Conservation (phyloP, 2,113 vertebrate species). For the Reinhardtius hippoglossoides region DNA sequence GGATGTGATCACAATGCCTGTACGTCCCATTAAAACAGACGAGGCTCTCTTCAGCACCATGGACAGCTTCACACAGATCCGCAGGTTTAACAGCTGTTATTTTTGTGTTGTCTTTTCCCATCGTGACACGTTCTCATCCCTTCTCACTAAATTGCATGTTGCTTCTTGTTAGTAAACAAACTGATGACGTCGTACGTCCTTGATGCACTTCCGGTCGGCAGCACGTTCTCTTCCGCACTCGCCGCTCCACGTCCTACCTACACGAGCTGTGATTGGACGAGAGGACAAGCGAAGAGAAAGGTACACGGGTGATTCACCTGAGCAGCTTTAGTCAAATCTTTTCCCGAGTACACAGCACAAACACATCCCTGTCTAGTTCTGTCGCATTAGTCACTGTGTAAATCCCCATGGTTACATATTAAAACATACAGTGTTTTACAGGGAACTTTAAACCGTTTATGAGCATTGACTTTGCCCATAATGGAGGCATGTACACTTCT, state of each 20-base stretch:
- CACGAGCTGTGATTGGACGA: constrained; percentile 5
- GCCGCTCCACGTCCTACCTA: background rate
- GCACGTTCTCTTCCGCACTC: background rate
- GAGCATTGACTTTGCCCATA: too few relatives aligned
- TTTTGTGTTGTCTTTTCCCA: background rate
- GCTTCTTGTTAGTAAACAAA: constrained; percentile 8
- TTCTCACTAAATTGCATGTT: background rate
- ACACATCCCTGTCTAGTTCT: too few relatives aligned
- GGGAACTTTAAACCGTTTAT: too few relatives aligned
- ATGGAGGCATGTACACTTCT: too few relatives aligned
- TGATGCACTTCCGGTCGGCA: background rate
- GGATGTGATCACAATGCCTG: too few relatives aligned
- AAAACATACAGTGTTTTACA: too few relatives aligned
- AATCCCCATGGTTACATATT: too few relatives aligned
- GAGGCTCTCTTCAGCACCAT: constrained; percentile 58
- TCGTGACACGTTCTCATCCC: background rate
- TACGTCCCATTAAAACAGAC: too few relatives aligned
- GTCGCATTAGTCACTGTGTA: too few relatives aligned
- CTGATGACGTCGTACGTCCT: too few relatives aligned
- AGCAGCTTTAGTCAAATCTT: background rate
- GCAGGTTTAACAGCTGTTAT: background rate
- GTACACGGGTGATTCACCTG: background rate
- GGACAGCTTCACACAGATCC: constrained; percentile 41
- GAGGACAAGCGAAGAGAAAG: background rate
- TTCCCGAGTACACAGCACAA: too few relatives aligned